Evolutionary conservation across 2,797 vertebrate genomes (phyloP).

Genomic region (Enteromius thamalakanensis): DNA sequence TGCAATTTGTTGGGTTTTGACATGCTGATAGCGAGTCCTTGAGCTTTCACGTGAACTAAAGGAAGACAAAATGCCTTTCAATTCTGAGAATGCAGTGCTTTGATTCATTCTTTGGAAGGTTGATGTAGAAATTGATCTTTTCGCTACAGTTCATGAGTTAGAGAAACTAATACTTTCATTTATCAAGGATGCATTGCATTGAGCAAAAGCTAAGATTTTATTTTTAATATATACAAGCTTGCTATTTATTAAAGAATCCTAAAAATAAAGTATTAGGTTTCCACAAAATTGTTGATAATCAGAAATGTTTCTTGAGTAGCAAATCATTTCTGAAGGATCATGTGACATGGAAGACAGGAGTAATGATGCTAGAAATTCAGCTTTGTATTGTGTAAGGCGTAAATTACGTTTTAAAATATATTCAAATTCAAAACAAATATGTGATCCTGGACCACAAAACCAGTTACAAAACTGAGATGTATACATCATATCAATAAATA

Average conservation of each 20-base stretch:
- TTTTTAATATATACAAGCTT: not conserved
- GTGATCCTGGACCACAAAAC: no score
- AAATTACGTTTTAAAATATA: not conserved
- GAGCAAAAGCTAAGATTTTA: not conserved
- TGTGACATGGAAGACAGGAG: not conserved
- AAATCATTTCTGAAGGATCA: not conserved
- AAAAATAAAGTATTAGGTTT: not conserved
- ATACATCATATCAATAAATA: no score
- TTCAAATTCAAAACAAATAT: not conserved
- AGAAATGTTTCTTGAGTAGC: not conserved
- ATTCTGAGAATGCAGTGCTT: not conserved
- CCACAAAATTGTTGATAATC: not conserved
- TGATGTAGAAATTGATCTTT: not conserved
- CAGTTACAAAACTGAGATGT: no score
- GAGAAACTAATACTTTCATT: not conserved
- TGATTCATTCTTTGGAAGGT: not conserved
- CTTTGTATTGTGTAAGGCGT: not conserved
- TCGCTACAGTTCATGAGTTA: not conserved
- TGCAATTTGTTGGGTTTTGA: conserved; percentile 20
- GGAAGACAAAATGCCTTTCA: not conserved
- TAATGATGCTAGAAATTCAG: not conserved
- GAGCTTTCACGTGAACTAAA: conserved; percentile 3
- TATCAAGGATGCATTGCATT: not conserved
- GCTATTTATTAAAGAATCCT: not conserved
- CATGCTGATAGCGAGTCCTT: conserved; percentile 7